Base-by-base conservation (phyloP, 2,113 vertebrate genomes). In the Oreocharis arfaki region DNA sequence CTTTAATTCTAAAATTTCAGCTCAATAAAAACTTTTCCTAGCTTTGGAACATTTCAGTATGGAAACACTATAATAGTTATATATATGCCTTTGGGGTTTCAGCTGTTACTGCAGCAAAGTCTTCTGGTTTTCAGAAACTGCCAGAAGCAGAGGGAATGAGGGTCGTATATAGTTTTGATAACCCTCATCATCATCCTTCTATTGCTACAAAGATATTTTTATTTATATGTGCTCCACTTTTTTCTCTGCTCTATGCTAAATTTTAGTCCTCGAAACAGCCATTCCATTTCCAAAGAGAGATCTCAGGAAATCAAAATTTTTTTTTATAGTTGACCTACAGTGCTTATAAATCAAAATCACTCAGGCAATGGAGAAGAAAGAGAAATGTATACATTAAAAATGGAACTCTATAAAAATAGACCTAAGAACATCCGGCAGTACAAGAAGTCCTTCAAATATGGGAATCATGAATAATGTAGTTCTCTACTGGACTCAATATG, bases 201-300 rank as follows among this genome's bases (percentile, higher is more conserved):
- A 2, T 64, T 67, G 42, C 41, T 67, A 64, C 18, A 52, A 60
- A 46, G 21, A 60, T 5, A 1, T 60, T 80, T 74, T 93, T 93
- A 77, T 92, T 93, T 92, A 69, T 93, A 37, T 8, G 9, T 84
- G 15, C 27, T 89, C 22, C 19, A 44, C 22, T 47, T 90, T 88
- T 79, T 91, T 78, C 35, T 86, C 47, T 78, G 10, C 30, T 79
- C 9, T 82, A 28, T 70, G 35, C 32, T 60, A 90, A 50, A n/a
- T 75, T 89, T 94, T 79, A 68, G 49, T 78, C 22, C 61, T 85
- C 61, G 93, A 87, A 89, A 49, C 37, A 83, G 26, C 13, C 22
- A 61, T 79, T 93, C 83, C n/a, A 73, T 90, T 97, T 90, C 94
- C 82, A 89, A 89, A 90, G 61, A 82, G n/a, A 87, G 7, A 87